Base-by-base conservation (phyloP, 2,888 invertebrate genomes). In the Crematogaster levior region DNA sequence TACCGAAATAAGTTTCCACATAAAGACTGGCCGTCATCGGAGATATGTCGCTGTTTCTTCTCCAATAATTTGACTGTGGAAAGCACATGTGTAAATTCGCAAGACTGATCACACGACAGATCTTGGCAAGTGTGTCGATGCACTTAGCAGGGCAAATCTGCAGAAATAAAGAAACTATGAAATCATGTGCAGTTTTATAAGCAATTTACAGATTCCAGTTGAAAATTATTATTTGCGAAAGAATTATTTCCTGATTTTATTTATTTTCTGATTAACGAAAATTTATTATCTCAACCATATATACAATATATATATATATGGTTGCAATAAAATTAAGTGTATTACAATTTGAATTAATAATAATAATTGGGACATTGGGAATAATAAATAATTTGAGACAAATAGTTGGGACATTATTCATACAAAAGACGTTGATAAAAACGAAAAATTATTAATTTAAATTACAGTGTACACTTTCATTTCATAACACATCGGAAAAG, bases 81-180 rank as follows among this genome's bases (percentile, higher is more conserved):
- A 98, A 98, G 91, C 97, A 97, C 95, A 98, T 97, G 70, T 97
- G 97, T 81, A 98, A 95, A 92, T 97, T 97, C 46, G 98, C 98
- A 84, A 98, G 95, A 93, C 97, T 97, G 2, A 96, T 96, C 0
- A 97, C 97, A 27, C 96, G 96, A 90, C 98, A 97, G 21, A 97
- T 97, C 12, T 96, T 95, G 7, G 97, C 97, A 84, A 98, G 94
- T 34, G 97, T 96, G 27, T 95, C 95, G 53, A 97, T 96, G 93
- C 97, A 97, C 93, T 97, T 96, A 34, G 96, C 96, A 27, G 96
- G 96, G 46, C 97, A 96, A 88, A 96, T 96, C 98, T 98, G 89
- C 9, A 9, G 30, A 72, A 81, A 24, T 10, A 27, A 56, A n/a
- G n/a, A 53, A n/a, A 66, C 5, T n/a, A 30, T 18, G 34, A 56